phyloP scores from a whole-genome alignment of 2,113 vertebrate genomes.

The Gobio gobio region DNA sequence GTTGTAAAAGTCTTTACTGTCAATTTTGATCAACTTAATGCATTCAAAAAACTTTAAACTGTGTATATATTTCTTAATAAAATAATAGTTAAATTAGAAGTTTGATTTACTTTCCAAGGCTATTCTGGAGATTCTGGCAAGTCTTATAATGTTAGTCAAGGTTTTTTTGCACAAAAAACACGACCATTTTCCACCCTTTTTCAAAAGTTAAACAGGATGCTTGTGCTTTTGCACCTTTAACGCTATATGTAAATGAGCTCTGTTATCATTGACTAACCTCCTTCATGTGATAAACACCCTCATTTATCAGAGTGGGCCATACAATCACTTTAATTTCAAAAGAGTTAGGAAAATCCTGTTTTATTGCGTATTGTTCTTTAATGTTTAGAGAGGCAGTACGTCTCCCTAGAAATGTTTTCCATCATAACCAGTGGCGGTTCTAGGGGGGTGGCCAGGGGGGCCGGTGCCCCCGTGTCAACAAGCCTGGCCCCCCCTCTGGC shows the following conservation, averaged over 20 bases:
- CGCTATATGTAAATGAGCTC: background rate
- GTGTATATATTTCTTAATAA: background rate
- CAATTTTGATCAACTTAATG: no score
- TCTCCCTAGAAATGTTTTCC: slow-evolving; percentile 1
- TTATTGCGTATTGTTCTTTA: background rate
- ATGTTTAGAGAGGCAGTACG: background rate
- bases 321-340: background rate
- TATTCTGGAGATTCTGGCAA: no score
- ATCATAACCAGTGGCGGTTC: background rate
- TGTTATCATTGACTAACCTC: background rate
- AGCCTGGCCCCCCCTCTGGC: no score
- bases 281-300: background rate
- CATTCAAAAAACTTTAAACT: no score
- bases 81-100: background rate
- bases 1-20: no score
- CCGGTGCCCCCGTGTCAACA: no score
- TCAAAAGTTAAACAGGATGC: background rate
- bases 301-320: background rate
- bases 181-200: background rate
- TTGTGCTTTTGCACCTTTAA: background rate
- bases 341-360: background rate
- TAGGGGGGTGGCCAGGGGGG: no score
- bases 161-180: background rate
- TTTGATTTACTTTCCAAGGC: no score
- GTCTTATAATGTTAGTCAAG: no score